Percentiles rank a stretch among this genome's conserved stretches.
These are phyloP conservation scores for Leptoteleia sp. DNA, from an alignment of 1,140 invertebrate genomes.

Conservation along the genomic window DNA sequence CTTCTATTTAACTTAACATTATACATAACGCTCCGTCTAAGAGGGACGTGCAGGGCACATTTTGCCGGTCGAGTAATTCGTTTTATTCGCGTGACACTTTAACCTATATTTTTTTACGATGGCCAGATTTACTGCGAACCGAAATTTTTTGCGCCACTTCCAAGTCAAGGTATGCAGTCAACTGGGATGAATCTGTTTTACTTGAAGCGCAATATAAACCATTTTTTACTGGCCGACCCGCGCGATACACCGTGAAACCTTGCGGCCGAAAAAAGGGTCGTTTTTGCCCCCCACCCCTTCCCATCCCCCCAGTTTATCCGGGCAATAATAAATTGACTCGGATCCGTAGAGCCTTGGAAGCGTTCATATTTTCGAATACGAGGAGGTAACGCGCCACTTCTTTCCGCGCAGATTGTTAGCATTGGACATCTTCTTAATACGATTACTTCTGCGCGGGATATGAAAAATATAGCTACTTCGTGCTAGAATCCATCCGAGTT, in stretches of 20 bases:
- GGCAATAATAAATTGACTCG: conserved; percentile 27
- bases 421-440: conserved; percentile 22
- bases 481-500: conserved; percentile 1
- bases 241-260: too few species aligned
- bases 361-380: conserved; percentile 9
- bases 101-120: conserved; percentile 41
- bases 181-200: conserved; percentile 44
- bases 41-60: not conserved
- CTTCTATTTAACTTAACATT: too few species aligned
- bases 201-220: conserved; percentile 27
- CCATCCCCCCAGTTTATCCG: too few species aligned
- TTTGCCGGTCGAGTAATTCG: conserved; percentile 14
- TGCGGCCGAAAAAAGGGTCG: not conserved
- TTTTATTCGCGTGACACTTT: conserved; percentile 34
- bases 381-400: not conserved
- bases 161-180: conserved; percentile 39
- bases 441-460: conserved; percentile 30
- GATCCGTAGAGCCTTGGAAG: not conserved
- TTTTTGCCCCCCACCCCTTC: too few species aligned
- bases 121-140: conserved; percentile 43
- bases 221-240: conserved; percentile 13
- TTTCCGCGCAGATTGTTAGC: conserved; percentile 3
- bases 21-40: too few species aligned
- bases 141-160: conserved; percentile 27
- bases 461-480: conserved; percentile 32